A percentile compares a stretch with the other conserved stretches of the same genome.
phyloP scores from a whole-genome alignment of 2,797 vertebrate species.

The Syndactyla subalaris region DNA sequence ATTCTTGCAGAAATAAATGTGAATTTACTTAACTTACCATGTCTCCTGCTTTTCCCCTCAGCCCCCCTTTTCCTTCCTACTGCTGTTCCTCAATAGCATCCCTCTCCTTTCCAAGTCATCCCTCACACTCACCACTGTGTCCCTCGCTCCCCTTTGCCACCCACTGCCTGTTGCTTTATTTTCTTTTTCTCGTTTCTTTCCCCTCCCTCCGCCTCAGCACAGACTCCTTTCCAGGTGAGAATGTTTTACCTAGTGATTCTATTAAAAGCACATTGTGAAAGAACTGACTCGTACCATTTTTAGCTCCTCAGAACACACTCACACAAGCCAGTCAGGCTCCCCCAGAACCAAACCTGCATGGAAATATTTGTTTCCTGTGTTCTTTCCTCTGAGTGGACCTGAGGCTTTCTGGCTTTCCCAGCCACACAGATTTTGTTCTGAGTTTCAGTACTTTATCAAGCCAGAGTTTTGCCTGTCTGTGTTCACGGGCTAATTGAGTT shows the following conservation, averaged over 20 bases:
- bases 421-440: not conserved
- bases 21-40: conserved; percentile 76
- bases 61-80: conserved; percentile 58
- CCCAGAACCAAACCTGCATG: not conserved
- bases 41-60: conserved; percentile 69
- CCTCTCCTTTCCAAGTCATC: conserved; percentile 71
- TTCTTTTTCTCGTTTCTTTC: conserved; percentile 45
- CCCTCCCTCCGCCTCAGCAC: conserved; percentile 36
- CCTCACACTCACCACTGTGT: conserved; percentile 53
- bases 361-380: not conserved
- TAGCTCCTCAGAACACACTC: not conserved
- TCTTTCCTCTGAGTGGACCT: not conserved
- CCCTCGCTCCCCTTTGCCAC: conserved; percentile 19
- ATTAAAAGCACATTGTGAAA: not conserved
- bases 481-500: not conserved
- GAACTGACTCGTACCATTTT: not conserved
- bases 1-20: conserved; percentile 72
- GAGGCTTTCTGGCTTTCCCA: not conserved
- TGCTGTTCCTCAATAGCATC: conserved; percentile 68
- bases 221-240: conserved; percentile 57
- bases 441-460: not conserved
- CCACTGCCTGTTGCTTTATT: conserved; percentile 48
- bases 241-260: conserved; percentile 13
- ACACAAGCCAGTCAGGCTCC: not conserved
- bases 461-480: not conserved